Conservation (phyloP, 53 echinoderm and acorn worm genomes). For the Echinometra lucunter region DNA sequence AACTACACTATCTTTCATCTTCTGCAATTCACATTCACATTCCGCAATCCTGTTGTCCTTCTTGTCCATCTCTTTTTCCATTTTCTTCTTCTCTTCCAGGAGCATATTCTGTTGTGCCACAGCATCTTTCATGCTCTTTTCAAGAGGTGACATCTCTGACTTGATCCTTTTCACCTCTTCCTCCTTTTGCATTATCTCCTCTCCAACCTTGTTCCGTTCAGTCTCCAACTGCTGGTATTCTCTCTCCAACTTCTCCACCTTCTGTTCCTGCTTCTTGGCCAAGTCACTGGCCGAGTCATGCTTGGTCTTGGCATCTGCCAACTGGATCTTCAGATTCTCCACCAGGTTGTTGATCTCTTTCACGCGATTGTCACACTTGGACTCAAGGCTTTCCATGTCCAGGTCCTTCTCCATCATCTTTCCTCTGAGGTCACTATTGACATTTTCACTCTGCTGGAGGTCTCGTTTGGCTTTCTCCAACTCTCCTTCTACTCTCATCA, state of each 20-base stretch:
- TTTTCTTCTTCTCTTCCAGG: conserved; percentile 71
- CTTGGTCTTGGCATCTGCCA: conserved; percentile 78
- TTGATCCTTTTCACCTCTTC: conserved; percentile 71
- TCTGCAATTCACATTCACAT: conserved; percentile 72
- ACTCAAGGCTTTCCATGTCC: conserved; percentile 75
- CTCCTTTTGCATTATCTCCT: conserved; percentile 39
- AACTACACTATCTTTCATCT: conserved; percentile 35
- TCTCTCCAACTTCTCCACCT: conserved; percentile 76
- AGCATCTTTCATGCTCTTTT: conserved; percentile 71
- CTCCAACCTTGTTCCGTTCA: conserved; percentile 61
- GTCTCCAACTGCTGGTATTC: conserved; percentile 70
- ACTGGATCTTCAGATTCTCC: conserved; percentile 87
- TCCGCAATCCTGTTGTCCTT: conserved; percentile 80
- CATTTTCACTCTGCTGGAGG: conserved; percentile 80
- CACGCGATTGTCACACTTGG: conserved; percentile 75
- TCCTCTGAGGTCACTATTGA: conserved; percentile 77
- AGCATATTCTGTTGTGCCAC: conserved; percentile 27
- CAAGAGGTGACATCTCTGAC: conserved; percentile 68
- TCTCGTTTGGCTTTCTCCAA: conserved; percentile 81
- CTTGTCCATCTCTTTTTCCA: conserved; percentile 72
- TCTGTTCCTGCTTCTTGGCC: conserved; percentile 79
- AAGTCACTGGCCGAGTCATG: conserved; percentile 73
- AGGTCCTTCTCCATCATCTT: conserved; percentile 87
- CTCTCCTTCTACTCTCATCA: conserved; percentile 81
- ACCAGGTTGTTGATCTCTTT: conserved; percentile 84